Conservation (phyloP, 2,113 vertebrate genomes). For the Chionodraco myersi region DNA sequence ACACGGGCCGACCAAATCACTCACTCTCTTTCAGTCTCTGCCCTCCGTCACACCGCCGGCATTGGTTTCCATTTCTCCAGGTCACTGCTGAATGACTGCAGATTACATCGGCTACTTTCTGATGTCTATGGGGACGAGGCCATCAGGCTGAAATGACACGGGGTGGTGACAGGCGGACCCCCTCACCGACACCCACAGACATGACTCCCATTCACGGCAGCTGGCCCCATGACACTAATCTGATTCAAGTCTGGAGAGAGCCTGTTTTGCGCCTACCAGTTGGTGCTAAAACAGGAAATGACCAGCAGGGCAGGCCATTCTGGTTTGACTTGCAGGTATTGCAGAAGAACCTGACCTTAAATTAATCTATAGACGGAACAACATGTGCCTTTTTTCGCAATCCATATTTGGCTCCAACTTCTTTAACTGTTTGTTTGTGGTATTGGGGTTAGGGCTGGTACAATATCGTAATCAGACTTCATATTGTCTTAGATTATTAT, state of each 20-base stretch:
- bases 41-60: slow-evolving; percentile 22
- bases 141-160: slow-evolving; percentile 73
- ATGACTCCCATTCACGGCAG: slow-evolving; percentile 69
- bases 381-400: no score
- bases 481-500: no score
- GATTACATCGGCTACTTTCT: slow-evolving; percentile 71
- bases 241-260: slow-evolving; percentile 68
- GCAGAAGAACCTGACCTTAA: slow-evolving; percentile 17
- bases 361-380: not conserved
- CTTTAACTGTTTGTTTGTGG: no score
- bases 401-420: no score
- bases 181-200: slow-evolving; percentile 61
- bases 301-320: slow-evolving; percentile 43
- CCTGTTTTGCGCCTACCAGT: slow-evolving; percentile 43
- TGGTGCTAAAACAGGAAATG: slow-evolving; percentile 60
- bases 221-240: slow-evolving; percentile 75
- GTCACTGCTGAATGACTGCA: slow-evolving; percentile 74
- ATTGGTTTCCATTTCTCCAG: slow-evolving; percentile 72
- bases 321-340: slow-evolving; percentile 47
- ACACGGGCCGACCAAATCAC: slow-evolving; percentile 54
- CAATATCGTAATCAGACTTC: no score
- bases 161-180: slow-evolving; percentile 68
- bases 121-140: slow-evolving; percentile 69
- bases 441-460: no score
- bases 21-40: slow-evolving; percentile 47